Conservation (phyloP, 2,888 invertebrate species). For the Parascotia fuliginaria region DNA sequence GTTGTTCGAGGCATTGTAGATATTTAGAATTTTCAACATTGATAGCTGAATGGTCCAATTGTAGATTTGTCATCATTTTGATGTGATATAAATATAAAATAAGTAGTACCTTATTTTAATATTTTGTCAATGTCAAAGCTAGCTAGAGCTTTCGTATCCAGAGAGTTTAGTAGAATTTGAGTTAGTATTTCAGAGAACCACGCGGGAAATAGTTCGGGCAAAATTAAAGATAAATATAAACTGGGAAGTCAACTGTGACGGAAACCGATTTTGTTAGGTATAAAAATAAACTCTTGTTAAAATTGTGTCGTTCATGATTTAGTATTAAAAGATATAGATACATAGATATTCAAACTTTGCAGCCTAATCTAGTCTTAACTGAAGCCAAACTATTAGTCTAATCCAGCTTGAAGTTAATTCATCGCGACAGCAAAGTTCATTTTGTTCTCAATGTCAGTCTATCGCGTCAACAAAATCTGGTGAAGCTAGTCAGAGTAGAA, state of each 20-base stretch:
- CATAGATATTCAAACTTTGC: too few relatives aligned
- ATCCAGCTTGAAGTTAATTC: constrained; percentile 5
- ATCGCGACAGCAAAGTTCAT: constrained; percentile 8
- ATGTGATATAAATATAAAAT: too few relatives aligned
- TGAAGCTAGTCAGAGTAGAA: constrained; percentile 48
- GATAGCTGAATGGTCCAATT: too few relatives aligned
- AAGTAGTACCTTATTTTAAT: too few relatives aligned
- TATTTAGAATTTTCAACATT: constrained; percentile 12
- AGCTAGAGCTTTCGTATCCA: too few relatives aligned
- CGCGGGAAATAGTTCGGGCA: not conserved
- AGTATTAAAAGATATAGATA: not conserved
- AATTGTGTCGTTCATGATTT: not conserved
- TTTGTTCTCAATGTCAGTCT: constrained; percentile 19
- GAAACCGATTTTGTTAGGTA: not conserved
- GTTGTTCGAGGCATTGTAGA: constrained; percentile 17
- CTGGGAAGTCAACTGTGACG: not conserved
- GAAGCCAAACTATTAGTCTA: too few relatives aligned
- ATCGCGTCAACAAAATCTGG: constrained; percentile 42
- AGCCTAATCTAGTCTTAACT: too few relatives aligned
- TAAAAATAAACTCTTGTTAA: not conserved
- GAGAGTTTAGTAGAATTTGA: too few relatives aligned
- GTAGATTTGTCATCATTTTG: too few relatives aligned
- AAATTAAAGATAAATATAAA: not conserved
- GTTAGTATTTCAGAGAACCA: not conserved
- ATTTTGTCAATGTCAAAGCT: too few relatives aligned